A percentile compares a stretch with the other conserved stretches of the same genome.
Conservation (phyloP, 2,888 invertebrate species). For the Capitulum mitella region DNA sequence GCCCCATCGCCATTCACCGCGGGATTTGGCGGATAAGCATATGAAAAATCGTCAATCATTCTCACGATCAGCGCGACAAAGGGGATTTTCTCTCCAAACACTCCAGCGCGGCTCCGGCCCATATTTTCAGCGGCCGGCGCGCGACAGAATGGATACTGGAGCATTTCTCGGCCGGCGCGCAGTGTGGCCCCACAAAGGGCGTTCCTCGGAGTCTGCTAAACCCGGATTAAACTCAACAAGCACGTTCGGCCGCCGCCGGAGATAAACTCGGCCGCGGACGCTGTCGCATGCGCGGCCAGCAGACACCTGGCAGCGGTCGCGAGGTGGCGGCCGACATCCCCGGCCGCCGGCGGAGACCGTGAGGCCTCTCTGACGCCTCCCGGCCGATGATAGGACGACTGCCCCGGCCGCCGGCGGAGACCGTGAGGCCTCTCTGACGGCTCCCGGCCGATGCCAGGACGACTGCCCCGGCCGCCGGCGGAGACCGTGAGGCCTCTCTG, state of each 20-base stretch:
- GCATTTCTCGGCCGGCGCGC: neutral
- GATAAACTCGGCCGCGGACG: neutral
- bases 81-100: conserved; percentile 25
- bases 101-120: neutral
- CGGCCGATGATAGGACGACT: too few species aligned
- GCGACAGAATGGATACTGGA: neutral
- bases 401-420: too few species aligned
- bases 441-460: too few species aligned
- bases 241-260: neutral
- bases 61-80: neutral
- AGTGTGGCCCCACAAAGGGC: neutral
- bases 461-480: too few species aligned
- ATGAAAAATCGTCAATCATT: conserved; percentile 25
- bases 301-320: too few species aligned
- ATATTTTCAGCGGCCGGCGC: neutral
- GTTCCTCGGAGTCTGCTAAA: neutral
- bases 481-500: too few species aligned
- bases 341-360: too few species aligned
- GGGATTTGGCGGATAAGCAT: conserved; percentile 22
- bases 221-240: neutral
- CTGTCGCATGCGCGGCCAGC: neutral
- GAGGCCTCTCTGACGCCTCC: too few species aligned
- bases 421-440: too few species aligned
- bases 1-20: neutral
- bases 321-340: too few species aligned